Conservation (phyloP, 2,113 vertebrate species). For the Gnathonemus echidnorhynchus region DNA sequence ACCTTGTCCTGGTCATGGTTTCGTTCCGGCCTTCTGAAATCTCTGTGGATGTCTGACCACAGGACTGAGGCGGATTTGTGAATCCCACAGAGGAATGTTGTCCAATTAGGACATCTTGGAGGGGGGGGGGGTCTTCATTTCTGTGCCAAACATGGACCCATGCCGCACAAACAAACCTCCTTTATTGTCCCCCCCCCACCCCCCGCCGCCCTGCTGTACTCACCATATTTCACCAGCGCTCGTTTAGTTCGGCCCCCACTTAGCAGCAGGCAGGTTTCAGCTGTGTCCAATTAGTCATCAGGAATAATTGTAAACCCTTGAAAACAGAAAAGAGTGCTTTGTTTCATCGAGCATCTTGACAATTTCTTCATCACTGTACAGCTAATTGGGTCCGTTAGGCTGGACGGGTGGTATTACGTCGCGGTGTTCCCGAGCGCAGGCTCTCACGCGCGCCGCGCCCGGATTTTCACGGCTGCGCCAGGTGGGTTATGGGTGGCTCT, state of each 20-base stretch:
- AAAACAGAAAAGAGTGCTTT: neutral
- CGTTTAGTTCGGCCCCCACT: neutral
- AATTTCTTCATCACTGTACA: slow-evolving; percentile 11
- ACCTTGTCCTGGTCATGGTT: neutral
- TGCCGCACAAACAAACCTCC: neutral
- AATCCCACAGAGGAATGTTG: neutral
- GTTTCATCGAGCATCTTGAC: neutral
- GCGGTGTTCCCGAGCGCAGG: slow-evolving; percentile 20
- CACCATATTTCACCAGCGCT: neutral
- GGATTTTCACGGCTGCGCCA: neutral
- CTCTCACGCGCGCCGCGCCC: slow-evolving; percentile 41
- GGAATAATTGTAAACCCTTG: slow-evolving; percentile 8
- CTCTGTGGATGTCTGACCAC: neutral
- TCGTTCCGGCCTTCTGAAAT: neutral
- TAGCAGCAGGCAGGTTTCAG: neutral
- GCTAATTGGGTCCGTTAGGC: slow-evolving; percentile 19
- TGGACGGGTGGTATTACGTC: slow-evolving; percentile 22
- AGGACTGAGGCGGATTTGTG: neutral
- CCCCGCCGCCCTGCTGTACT: neutral
- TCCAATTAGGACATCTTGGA: neutral
- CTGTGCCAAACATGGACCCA: neutral
- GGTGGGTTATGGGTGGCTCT: neutral
- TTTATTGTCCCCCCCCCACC: neutral
- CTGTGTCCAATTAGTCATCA: slow-evolving; percentile 19
- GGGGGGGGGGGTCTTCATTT: neutral